Evolutionary conservation across 1,140 invertebrate species (phyloP), one percentile per base, ranked within the genome.

Genomic region (Brachionus koreanus): DNA sequence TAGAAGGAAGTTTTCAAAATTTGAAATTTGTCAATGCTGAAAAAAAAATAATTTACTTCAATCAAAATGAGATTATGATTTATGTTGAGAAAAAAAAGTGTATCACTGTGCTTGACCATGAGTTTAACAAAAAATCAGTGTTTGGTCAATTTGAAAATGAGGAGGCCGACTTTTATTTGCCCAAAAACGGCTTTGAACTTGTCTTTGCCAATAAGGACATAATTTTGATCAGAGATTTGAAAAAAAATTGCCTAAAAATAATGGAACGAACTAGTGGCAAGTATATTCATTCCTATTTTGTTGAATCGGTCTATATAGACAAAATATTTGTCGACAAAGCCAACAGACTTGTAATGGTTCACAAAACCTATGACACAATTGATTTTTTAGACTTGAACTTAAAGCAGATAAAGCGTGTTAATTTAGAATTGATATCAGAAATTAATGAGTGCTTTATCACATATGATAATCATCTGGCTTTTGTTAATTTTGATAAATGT

Each of bases 401-500:
- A n/a, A 69, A 37, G n/a, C 13, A 39, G 9, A 16, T 69, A 5
- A 69, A 69, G 19, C 7, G 19, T 3, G 9, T 69, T 69, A 19
- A 43, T 16, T 16, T 69, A 4, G 37, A 39, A 16, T 12, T 69
- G n/a, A 13, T 39, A 39, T n/a, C 16, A 6, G 37, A 16, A 39
- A 16, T 69, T 35, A 19, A 39, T 9, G 35, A 69, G 16, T 69
- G 5, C 13, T 69, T 16, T 69, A 16, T 69, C 12, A 69, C 65
- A 7, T 39, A 16, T 69, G 65, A 69, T 16, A 69, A 69, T 69
- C 4, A 69, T 10, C 19, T 69, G 65, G 65, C 65, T 19, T 69
- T 69, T 69, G 29, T 39, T n/a, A 39, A 69, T 69, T 69, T 37
- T 69, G 33, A 35, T 9, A 37, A 69, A 69, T 39, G 37, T 69